Percentiles rank a stretch among this genome's conserved stretches.
phyloP scores from a whole-genome alignment of 2,113 vertebrate genomes.

The Chaetodon trifascialis region DNA sequence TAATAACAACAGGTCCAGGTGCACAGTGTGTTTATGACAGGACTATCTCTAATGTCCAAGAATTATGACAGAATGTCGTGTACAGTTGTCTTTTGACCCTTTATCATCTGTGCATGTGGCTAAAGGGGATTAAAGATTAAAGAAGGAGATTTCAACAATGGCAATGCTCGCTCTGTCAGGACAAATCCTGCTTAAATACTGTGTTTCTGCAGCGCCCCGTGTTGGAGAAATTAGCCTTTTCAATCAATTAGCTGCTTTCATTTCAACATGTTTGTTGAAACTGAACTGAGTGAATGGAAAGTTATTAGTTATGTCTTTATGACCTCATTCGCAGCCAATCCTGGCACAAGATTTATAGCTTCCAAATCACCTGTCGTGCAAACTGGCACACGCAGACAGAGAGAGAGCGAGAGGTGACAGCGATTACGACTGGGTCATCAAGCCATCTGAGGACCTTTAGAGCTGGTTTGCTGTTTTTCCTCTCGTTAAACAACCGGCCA shows the following conservation, averaged over 20 bases:
- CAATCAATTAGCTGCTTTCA: not conserved
- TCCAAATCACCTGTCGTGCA: not conserved
- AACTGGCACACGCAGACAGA: not conserved
- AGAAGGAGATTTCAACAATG: constrained; percentile 39
- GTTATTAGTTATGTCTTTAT: not conserved
- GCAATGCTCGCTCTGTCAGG: constrained; percentile 11
- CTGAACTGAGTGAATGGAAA: not conserved
- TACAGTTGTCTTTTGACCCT: not conserved
- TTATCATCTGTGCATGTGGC: constrained; percentile 28
- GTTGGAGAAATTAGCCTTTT: not conserved
- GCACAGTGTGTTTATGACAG: not conserved
- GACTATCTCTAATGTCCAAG: not conserved
- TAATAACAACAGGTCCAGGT: not conserved
- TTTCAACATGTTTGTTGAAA: not conserved
- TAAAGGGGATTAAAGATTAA: constrained; percentile 70
- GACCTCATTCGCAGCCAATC: not conserved
- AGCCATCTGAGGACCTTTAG: not conserved
- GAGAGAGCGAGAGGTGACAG: not conserved
- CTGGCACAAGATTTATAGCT: not conserved
- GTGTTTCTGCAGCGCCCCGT: not conserved
- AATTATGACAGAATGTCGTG: not conserved
- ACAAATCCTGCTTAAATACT: not conserved
- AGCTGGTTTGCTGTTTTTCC: not conserved
- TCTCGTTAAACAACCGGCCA: not conserved
- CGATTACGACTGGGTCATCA: not conserved